These are phyloP conservation scores for Myxocyprinus asiaticus DNA, from an alignment of 2,113 vertebrate genomes.

Conservation along the genomic window DNA sequence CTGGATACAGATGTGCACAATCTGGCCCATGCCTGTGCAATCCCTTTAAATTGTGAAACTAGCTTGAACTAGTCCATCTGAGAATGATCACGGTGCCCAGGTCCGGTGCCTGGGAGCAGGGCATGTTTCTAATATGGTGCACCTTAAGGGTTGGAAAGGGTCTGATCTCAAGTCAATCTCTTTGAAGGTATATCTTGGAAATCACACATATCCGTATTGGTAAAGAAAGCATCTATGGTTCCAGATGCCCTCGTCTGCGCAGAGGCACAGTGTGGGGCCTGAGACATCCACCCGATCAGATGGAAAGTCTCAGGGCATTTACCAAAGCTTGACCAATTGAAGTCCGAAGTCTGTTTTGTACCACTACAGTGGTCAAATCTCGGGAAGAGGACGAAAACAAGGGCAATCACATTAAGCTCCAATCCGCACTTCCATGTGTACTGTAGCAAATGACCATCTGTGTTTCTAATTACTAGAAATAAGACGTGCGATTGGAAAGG, in stretches of 20 bases:
- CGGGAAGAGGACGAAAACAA: background rate
- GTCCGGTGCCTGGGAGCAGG: background rate
- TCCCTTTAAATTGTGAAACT: background rate
- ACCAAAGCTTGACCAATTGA: conserved; percentile 63
- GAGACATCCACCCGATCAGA: conserved; percentile 43
- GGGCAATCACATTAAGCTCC: background rate
- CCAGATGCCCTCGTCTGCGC: conserved; percentile 3
- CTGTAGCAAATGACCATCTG: conserved; percentile 10
- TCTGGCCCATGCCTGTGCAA: background rate
- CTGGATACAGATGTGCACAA: background rate
- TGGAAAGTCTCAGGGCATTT: conserved; percentile 61
- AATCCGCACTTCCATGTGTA: background rate
- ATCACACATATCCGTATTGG: conserved; percentile 8
- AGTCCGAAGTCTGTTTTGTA: conserved; percentile 40
- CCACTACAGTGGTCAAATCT: conserved; percentile 43
- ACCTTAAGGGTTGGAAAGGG: conserved; percentile 25
- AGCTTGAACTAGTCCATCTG: conserved; percentile 20
- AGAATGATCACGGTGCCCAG: conserved; percentile 36
- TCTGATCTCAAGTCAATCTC: background rate
- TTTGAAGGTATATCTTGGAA: conserved; percentile 34
- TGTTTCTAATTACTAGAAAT: conserved; percentile 33
- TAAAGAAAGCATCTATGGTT: background rate
- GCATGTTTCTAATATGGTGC: conserved; percentile 16
- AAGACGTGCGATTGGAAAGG: conserved; percentile 13
- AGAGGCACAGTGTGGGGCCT: conserved; percentile 21